phyloP scores from a whole-genome alignment of 2,797 vertebrate genomes.

The Amblyopsis hoosieri region DNA sequence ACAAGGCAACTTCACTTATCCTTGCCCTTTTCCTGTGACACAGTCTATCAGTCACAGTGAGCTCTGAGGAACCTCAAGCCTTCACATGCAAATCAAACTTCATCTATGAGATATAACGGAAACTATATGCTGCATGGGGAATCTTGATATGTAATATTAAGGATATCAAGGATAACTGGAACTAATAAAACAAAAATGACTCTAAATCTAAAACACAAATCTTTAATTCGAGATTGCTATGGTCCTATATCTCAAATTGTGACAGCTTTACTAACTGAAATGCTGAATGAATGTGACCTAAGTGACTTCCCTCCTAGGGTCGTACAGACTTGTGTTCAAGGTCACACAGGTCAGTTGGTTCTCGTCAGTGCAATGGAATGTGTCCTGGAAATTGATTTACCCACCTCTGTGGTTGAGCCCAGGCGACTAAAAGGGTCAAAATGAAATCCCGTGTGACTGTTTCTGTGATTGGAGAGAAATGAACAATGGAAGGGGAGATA shows the following conservation, averaged over 20 bases:
- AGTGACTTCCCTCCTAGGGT: neutral
- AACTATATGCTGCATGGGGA: constrained; percentile 15
- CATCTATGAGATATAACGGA: constrained; percentile 17
- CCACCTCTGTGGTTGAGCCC: constrained; percentile 10
- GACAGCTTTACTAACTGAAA: neutral
- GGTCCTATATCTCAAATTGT: neutral
- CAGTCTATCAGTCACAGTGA: constrained; percentile 42
- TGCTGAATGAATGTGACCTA: neutral
- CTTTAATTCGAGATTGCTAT: neutral
- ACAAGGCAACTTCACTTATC: constrained; percentile 61
- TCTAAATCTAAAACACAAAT: neutral
- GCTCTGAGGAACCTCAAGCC: constrained; percentile 14
- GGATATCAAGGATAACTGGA: neutral
- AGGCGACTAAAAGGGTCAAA: constrained; percentile 15
- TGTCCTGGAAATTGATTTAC: constrained; percentile 26
- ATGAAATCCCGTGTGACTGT: constrained; percentile 21
- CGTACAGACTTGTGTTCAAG: constrained; percentile 9
- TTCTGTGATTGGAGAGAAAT: constrained; percentile 14
- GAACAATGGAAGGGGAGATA: constrained; percentile 12
- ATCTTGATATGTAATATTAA: neutral
- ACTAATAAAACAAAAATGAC: neutral
- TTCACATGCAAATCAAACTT: constrained; percentile 33
- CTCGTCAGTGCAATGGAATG: neutral
- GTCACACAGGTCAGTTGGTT: constrained; percentile 4
- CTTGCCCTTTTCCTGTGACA: constrained; percentile 56